Percentiles rank a stretch among this genome's conserved stretches.
Evolutionary conservation across 2,888 invertebrate genomes (phyloP).

Genomic region (Trissolcus japonicus): DNA sequence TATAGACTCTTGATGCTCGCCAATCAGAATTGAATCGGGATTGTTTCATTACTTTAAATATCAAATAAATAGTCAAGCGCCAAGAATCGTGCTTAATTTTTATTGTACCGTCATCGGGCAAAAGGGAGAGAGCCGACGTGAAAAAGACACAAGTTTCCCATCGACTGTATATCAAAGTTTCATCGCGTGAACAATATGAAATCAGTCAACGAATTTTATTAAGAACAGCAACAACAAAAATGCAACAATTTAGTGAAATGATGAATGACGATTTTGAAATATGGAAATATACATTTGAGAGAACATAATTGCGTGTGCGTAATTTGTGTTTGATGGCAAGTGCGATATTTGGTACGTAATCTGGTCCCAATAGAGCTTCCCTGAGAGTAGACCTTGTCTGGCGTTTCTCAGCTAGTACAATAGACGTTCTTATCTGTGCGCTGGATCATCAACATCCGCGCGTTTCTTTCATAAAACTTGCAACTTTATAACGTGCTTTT

Average conservation of each 20-base stretch:
- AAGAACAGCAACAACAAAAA: no score
- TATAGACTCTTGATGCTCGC: no score
- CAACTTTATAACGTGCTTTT: constrained; percentile 48
- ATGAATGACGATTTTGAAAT: constrained; percentile 10
- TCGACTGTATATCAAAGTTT: no score
- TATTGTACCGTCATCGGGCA: background rate
- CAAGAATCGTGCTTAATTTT: no score
- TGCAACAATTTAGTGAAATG: no score
- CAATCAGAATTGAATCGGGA: no score
- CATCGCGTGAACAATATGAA: no score
- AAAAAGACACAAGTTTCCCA: no score
- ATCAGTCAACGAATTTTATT: no score
- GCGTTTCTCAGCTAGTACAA: constrained; percentile 59
- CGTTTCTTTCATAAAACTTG: constrained; percentile 56
- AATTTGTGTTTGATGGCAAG: constrained; percentile 44
- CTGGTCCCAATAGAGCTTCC: constrained; percentile 57
- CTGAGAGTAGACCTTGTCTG: constrained; percentile 58
- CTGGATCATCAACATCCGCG: constrained; percentile 54
- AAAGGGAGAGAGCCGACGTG: no score
- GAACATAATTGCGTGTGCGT: constrained; percentile 37
- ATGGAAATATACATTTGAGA: background rate
- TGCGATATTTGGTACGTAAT: constrained; percentile 51
- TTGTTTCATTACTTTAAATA: no score
- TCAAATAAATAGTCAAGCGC: no score
- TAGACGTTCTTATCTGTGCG: constrained; percentile 47